phyloP scores from a whole-genome alignment of 2,797 vertebrate species.

The Eurystomus glaucurus region DNA sequence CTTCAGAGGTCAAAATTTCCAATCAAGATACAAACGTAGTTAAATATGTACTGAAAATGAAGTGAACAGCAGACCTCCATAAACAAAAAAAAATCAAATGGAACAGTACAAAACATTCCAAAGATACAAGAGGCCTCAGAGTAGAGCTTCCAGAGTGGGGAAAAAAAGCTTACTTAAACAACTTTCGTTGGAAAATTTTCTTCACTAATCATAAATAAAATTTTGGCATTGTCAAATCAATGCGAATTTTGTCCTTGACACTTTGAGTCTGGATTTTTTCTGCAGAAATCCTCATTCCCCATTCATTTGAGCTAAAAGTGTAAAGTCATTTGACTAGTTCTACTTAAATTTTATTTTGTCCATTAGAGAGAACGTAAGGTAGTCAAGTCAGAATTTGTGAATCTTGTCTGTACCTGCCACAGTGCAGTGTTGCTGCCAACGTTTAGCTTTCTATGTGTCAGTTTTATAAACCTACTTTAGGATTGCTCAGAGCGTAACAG shows the following conservation, averaged over 20 bases:
- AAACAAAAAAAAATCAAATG: neutral
- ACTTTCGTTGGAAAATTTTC: neutral
- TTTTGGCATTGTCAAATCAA: neutral
- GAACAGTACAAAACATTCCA: neutral
- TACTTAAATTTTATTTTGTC: neutral
- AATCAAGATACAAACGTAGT: neutral
- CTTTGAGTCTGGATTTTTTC: neutral
- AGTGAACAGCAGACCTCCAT: neutral
- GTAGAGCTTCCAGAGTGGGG: rapidly evolving
- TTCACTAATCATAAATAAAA: neutral
- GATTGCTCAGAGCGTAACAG: neutral
- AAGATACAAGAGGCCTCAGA: neutral
- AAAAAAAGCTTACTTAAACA: neutral
- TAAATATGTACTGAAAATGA: neutral
- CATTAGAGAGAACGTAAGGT: neutral
- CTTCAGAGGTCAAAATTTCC: slow-evolving; percentile 7
- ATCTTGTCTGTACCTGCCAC: neutral
- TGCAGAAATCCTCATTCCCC: neutral
- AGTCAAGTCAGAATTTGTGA: neutral
- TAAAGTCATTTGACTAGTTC: neutral
- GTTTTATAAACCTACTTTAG: neutral
- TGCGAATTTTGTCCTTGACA: neutral
- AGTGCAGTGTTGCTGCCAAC: neutral
- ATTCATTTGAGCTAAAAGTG: neutral
- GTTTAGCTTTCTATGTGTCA: neutral